These are phyloP conservation scores for Lycaena phlaeas DNA, from an alignment of 2,888 invertebrate genomes.

Conservation along the genomic window DNA sequence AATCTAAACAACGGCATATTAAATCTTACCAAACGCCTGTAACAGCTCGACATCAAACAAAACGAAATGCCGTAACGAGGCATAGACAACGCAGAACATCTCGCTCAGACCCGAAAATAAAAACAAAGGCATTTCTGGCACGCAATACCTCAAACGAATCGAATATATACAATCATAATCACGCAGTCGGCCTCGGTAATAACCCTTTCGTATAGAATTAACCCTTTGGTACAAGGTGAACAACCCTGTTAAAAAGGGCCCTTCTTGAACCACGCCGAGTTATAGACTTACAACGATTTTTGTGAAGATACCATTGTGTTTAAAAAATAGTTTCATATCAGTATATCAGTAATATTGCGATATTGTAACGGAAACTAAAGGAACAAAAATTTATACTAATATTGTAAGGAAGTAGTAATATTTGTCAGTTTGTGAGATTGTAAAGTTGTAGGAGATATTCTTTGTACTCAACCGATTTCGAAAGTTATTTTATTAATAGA, in stretches of 20 bases:
- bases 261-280: constrained; percentile 29
- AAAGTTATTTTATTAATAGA: no score
- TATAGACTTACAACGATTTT: constrained; percentile 27
- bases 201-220: constrained; percentile 61
- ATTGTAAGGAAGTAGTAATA: no score
- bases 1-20: constrained; percentile 18
- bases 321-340: no score
- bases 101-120: constrained; percentile 41
- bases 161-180: constrained; percentile 43
- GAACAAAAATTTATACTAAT: no score
- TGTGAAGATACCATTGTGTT: no score
- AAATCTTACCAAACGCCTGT: no score
- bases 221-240: constrained; percentile 69
- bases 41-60: no score
- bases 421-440: no score
- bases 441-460: no score
- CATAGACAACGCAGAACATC: constrained; percentile 34
- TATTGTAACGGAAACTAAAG: no score
- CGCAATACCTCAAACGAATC: constrained; percentile 39
- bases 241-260: constrained; percentile 61
- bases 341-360: no score
- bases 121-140: constrained; percentile 45
- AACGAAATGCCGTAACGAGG: constrained; percentile 28
- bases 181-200: constrained; percentile 35
- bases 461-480: no score